Evolutionary conservation across 2,113 vertebrate species (phyloP).

Genomic region (Plestiodon gilberti): DNA sequence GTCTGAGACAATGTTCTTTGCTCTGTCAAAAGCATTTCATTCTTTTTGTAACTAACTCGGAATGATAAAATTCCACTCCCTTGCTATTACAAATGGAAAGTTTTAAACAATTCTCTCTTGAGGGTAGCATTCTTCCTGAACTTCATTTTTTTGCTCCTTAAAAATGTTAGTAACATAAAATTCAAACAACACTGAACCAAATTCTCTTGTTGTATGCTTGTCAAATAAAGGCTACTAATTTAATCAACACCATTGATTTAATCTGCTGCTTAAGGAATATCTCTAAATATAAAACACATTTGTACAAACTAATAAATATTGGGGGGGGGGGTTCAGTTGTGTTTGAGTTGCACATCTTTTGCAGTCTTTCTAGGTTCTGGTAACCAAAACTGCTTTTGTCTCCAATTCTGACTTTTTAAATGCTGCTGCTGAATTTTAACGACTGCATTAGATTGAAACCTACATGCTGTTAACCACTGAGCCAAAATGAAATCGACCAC

Average conservation of each 20-base stretch:
- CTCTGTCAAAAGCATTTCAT: background rate
- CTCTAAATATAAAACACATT: constrained; percentile 11
- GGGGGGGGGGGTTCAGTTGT: background rate
- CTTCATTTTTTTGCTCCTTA: background rate
- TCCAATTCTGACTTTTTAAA: constrained; percentile 68
- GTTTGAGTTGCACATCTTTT: constrained; percentile 47
- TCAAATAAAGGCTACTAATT: constrained; percentile 4
- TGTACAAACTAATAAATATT: constrained; percentile 9
- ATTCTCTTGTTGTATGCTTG: background rate
- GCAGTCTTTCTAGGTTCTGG: constrained; percentile 71
- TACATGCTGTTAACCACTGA: constrained; percentile 83
- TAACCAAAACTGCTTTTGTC: constrained; percentile 72
- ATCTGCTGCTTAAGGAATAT: constrained; percentile 35
- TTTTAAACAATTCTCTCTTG: background rate
- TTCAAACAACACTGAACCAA: background rate
- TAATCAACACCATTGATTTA: background rate
- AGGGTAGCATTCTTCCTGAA: background rate
- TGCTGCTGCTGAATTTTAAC: constrained; percentile 81
- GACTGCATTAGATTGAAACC: constrained; percentile 81
- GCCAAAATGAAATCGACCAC: constrained; percentile 82
- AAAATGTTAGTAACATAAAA: background rate
- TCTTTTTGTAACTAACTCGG: background rate
- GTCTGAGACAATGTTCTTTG: background rate
- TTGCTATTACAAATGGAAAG: background rate
- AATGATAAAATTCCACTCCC: background rate